phyloP scores from a whole-genome alignment of 1,140 invertebrate species.

The Trachelipus rathkii region DNA sequence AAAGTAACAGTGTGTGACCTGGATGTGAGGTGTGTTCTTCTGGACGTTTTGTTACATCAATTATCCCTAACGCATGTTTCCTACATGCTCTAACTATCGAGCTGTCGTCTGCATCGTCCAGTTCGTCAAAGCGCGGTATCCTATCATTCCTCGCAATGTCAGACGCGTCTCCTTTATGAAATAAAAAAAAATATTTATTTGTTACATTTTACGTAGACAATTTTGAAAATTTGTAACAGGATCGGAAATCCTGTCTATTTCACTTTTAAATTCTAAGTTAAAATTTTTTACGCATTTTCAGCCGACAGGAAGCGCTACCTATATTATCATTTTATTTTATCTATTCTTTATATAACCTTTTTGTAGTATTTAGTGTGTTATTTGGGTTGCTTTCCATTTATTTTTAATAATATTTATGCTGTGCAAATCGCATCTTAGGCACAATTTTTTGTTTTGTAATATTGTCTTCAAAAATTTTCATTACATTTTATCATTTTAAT shows the following conservation, averaged over 20 bases:
- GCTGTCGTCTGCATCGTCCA: neutral
- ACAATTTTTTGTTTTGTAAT: too few relatives aligned
- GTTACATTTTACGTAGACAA: neutral
- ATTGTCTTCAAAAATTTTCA: too few relatives aligned
- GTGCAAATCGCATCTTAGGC: too few relatives aligned
- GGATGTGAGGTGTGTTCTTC: neutral
- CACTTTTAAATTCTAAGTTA: too few relatives aligned
- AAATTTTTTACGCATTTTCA: too few relatives aligned
- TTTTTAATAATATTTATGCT: too few relatives aligned
- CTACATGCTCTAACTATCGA: neutral
- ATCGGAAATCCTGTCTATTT: neutral
- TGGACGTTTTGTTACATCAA: neutral
- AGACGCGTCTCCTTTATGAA: neutral
- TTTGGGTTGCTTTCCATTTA: too few relatives aligned
- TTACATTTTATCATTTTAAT: too few relatives aligned
- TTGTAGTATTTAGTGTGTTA: too few relatives aligned
- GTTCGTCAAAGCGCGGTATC: neutral
- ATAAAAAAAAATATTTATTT: neutral
- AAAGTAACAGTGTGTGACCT: neutral
- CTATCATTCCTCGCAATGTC: neutral
- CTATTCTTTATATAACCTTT: too few relatives aligned
- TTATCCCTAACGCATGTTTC: neutral
- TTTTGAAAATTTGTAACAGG: neutral
- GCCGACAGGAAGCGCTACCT: too few relatives aligned
- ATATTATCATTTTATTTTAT: too few relatives aligned